Evolutionary conservation across 2,113 vertebrate species (phyloP), one percentile per base, ranked within the genome.

Genomic region (Microcebus jonahi): DNA sequence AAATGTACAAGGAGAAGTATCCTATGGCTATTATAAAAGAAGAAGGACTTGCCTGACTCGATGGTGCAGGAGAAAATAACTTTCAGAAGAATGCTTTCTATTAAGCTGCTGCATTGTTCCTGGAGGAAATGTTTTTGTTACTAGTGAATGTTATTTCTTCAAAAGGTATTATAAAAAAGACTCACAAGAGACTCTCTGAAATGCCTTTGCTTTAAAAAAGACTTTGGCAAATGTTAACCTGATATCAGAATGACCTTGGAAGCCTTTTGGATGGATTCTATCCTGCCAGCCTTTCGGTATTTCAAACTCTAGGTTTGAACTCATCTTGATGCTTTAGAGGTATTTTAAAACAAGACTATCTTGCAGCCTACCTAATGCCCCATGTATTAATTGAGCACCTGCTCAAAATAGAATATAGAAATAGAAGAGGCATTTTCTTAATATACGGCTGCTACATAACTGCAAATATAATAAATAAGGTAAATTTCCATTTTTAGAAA

Each of bases 231-330:
- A 97, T 90, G 90, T 96, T 96, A 94, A 94, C 59, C 4, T 96
- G 97, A 65, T 95, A 94, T 36, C 97, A 95, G 97, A 98, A 98
- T 99, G 98, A 99, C 98, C 98, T 99, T 99, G 98, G 98, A 98
- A 97, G 98, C 97, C 94, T 97, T 98, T 97, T 97, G 89, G 2
- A 96, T 98, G 98, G 97, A 98, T 98, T 98, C 96, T 97, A 42
- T 90, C 95, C 61, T 98, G 98, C 95, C 96, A 90, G 96, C 94
- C 92, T 97, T 93, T 91, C 95, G 88, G 92, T 97, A 96, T 98
- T 97, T 96, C 94, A 97, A 96, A 98, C 97, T 98, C 87, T 76
- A 97, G 96, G 96, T 98, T 97, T 97, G 98, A 97, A 97, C 90
- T 95, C 97, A 93, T 96, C 98, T 97, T 88, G 92, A 96, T 97